Percentiles rank a stretch among this genome's conserved stretches.
phyloP scores from a whole-genome alignment of 2,888 invertebrate genomes.

The Cheilosia soror region DNA sequence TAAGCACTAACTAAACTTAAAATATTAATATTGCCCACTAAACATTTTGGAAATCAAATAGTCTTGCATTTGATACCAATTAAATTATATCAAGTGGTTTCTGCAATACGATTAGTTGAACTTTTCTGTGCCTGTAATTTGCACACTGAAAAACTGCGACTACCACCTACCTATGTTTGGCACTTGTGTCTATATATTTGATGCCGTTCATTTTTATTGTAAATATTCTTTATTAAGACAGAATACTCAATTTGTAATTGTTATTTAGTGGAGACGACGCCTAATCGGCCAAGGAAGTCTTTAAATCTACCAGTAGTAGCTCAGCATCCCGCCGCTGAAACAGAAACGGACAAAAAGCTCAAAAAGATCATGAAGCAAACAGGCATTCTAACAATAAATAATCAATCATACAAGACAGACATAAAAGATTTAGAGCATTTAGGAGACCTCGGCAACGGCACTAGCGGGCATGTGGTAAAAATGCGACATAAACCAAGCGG shows the following conservation, averaged over 20 bases:
- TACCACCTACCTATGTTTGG: constrained; percentile 1
- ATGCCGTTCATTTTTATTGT: not conserved
- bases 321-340: constrained; percentile 86
- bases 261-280: constrained; percentile 83
- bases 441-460: constrained; percentile 96
- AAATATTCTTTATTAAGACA: not conserved
- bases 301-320: constrained; percentile 85
- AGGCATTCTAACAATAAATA: constrained; percentile 93
- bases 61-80: not conserved
- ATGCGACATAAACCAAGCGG: constrained; percentile 95
- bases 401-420: constrained; percentile 90
- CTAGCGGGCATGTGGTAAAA: constrained; percentile 98
- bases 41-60: constrained; percentile 12
- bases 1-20: constrained; percentile 84
- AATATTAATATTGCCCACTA: constrained; percentile 42
- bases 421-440: constrained; percentile 93
- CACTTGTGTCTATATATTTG: constrained; percentile 16
- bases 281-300: constrained; percentile 85
- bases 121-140: not conserved
- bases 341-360: constrained; percentile 92
- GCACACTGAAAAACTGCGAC: not conserved
- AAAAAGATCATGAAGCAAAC: constrained; percentile 97
- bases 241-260: constrained; percentile 21
- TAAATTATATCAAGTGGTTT: not conserved
- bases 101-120: not conserved